Conservation (phyloP, 2,797 vertebrate genomes). For the Sebastiscus tertius region DNA sequence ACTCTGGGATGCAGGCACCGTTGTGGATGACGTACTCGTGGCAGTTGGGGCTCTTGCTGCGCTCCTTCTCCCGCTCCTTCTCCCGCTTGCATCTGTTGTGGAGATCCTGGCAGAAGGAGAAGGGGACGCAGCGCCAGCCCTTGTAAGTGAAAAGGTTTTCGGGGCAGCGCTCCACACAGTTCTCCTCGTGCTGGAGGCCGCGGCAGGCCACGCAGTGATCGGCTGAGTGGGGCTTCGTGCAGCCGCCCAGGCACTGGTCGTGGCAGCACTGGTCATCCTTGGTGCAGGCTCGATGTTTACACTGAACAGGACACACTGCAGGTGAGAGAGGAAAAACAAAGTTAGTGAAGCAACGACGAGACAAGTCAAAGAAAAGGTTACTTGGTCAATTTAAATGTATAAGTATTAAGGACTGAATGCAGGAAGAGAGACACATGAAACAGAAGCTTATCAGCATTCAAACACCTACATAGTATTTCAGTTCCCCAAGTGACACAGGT, state of each 20-base stretch:
- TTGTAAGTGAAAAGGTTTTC: constrained; percentile 86
- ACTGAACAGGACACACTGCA: constrained; percentile 90
- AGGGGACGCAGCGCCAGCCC: constrained; percentile 94
- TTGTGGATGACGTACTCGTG: constrained; percentile 92
- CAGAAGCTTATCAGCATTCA: background rate
- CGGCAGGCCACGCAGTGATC: constrained; percentile 90
- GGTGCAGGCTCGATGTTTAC: constrained; percentile 92
- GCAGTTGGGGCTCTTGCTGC: constrained; percentile 79
- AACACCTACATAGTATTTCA: background rate
- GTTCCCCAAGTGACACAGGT: background rate
- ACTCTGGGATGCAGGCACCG: constrained; percentile 90
- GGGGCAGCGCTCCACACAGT: constrained; percentile 89
- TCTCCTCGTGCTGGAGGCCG: constrained; percentile 84
- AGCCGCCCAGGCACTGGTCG: constrained; percentile 92
- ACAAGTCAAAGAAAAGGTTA: background rate
- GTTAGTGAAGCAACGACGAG: background rate
- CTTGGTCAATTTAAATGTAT: background rate
- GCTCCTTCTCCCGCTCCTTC: constrained; percentile 71
- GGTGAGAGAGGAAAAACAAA: background rate
- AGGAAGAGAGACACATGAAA: background rate
- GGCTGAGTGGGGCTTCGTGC: constrained; percentile 82
- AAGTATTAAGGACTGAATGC: background rate
- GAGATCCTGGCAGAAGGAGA: constrained; percentile 91
- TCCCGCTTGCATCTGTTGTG: constrained; percentile 86
- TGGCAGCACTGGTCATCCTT: constrained; percentile 90